These are phyloP conservation scores for Diloba caeruleocephala DNA, from an alignment of 2,888 invertebrate species.

Conservation along the genomic window DNA sequence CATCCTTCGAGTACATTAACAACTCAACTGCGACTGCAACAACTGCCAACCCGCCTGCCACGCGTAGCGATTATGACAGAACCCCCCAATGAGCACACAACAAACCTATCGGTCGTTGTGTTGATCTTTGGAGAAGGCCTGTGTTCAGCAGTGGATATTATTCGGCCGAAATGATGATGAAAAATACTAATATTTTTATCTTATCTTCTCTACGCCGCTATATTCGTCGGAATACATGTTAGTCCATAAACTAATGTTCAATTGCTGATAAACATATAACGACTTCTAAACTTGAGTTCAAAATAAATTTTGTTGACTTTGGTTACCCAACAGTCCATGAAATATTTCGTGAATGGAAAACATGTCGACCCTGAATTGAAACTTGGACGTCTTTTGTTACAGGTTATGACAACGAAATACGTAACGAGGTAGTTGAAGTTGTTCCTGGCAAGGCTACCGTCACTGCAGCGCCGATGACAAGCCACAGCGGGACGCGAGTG, in stretches of 20 bases:
- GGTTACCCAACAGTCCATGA: neutral
- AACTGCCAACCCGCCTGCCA: too few relatives aligned
- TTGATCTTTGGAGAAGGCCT: too few relatives aligned
- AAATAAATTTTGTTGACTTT: constrained; percentile 18
- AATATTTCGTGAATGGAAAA: neutral
- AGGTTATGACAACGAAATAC: constrained; percentile 60
- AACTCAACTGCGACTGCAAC: too few relatives aligned
- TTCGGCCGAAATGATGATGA: too few relatives aligned
- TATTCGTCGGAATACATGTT: constrained; percentile 4
- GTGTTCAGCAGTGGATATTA: too few relatives aligned
- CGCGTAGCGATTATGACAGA: too few relatives aligned
- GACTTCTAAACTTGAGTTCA: constrained; percentile 1
- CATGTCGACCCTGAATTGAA: constrained; percentile 4
- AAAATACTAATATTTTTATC: constrained; percentile 24
- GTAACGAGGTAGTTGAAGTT: constrained; percentile 41
- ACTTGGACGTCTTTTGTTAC: constrained; percentile 57
- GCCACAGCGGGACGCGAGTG: constrained; percentile 50
- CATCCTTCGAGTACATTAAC: too few relatives aligned
- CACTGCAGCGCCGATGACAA: constrained; percentile 65
- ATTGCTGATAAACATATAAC: constrained; percentile 12
- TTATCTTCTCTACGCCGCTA: constrained; percentile 3
- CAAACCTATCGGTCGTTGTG: too few relatives aligned
- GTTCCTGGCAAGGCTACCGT: constrained; percentile 25
- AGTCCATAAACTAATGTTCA: neutral
- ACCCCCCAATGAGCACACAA: too few relatives aligned